Conservation (phyloP, 2,797 vertebrate genomes). For the Halcyon chelicuti region DNA sequence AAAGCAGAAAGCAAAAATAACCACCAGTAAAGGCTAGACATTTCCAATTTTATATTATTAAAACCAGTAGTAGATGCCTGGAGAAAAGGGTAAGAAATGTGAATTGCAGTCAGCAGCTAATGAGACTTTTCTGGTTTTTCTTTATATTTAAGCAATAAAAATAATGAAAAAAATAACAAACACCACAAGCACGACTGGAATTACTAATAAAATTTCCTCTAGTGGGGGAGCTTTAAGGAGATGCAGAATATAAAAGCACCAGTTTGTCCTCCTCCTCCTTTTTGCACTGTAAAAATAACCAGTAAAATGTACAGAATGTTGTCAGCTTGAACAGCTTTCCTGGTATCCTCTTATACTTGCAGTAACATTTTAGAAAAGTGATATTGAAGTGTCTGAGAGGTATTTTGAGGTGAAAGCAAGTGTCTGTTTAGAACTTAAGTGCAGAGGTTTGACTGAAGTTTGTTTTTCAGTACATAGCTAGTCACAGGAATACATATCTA, state of each 20-base stretch:
- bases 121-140: neutral
- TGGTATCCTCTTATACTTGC: neutral
- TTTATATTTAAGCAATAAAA: conserved; percentile 1
- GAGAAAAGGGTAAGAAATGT: neutral
- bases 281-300: conserved; percentile 57
- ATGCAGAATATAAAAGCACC: neutral
- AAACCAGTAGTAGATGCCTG: neutral
- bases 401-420: neutral
- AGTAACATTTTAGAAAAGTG: conserved; percentile 2
- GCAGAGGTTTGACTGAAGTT: neutral
- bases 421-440: neutral
- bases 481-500: neutral
- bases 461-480: neutral
- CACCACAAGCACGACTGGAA: conserved; percentile 1
- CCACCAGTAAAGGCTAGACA: neutral
- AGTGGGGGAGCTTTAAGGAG: neutral
- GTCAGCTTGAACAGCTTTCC: neutral
- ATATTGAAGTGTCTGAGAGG: neutral
- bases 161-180: neutral
- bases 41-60: neutral
- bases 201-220: conserved; percentile 15
- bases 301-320: conserved; percentile 11
- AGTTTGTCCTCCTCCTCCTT: neutral
- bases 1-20: neutral
- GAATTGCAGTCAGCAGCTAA: neutral